Base-by-base conservation (phyloP, 2,113 vertebrate genomes). In the Alligator sinensis region DNA sequence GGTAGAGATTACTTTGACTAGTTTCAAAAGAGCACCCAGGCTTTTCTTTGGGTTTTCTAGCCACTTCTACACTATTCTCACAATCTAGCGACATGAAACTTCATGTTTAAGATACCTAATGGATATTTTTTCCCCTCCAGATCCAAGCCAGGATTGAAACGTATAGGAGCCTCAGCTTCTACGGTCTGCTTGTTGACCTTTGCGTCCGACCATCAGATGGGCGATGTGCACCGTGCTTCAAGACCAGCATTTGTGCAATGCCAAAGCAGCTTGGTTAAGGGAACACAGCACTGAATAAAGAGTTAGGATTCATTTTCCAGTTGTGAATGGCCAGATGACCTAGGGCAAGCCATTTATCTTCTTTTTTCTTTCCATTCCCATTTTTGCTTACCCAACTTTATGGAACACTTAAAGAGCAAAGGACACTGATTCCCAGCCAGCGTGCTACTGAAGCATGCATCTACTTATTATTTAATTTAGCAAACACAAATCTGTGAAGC, bases 311-410 rank as follows among this genome's bases (percentile, higher is more conserved):
- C 70, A 74, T 74, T 74, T 74, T 38, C 34, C 21, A 74, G 19
- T 5, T 66, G 28, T 34, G n/a, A 66, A 28, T 9, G n/a, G 0
- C 55, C 72, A 87, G 54, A 58, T 0, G 0, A 77, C 16, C 54
- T 6, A 4, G 28, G 38, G 6, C 62, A 74, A 38, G 58, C 10
- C 30, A 34, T 1, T 2, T 21, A 30, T 28, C 68, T 59, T 7
- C 60, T 30, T 6, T 6, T 38, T 57, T 57, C 78, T 11, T 60
- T 77, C 0, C 0, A 2, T 30, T 9, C 5, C 30, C 28, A 30
- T 14, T 30, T 24, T 63, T 74, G 34, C 34, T 38, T 13, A 24
- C 34, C 22, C 70, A 25, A 30, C 34, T 72, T 72, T 38, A 21
- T 38, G 30, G 34, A 70, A 30, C 68, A 34, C 18, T 9, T 70